Evolutionary conservation across 2,113 vertebrate genomes (phyloP).

Genomic region (Malurus cyaneus): DNA sequence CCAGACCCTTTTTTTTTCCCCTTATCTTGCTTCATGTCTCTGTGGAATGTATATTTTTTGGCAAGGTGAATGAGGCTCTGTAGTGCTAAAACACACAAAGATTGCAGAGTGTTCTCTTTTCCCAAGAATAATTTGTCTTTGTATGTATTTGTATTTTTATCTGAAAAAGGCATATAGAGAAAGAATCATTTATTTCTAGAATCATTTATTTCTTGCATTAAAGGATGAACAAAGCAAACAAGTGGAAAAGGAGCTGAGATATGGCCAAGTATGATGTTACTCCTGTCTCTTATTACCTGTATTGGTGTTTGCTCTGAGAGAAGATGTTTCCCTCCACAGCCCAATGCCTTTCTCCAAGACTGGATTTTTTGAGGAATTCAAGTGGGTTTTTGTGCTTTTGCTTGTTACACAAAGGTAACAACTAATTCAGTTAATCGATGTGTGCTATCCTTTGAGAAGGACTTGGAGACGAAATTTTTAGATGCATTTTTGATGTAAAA

Average conservation of each 20-base stretch:
- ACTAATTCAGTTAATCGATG: neutral
- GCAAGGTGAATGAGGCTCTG: neutral
- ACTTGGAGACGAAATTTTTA: neutral
- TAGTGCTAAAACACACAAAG: neutral
- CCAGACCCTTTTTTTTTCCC: neutral
- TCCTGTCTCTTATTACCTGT: neutral
- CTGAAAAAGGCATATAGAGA: neutral
- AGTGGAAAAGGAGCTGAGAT: neutral
- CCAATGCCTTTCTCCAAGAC: neutral
- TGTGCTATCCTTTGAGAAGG: neutral
- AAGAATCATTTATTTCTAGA: neutral
- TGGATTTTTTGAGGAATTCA: neutral
- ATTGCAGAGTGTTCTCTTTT: neutral
- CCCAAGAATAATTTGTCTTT: neutral
- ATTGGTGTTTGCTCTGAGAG: constrained; percentile 2
- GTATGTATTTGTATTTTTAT: neutral
- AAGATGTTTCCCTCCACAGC: neutral
- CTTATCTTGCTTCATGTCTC: neutral
- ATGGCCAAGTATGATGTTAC: neutral
- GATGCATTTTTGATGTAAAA: neutral
- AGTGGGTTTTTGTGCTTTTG: neutral
- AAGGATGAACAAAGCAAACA: neutral
- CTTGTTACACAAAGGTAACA: neutral
- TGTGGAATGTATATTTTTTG: neutral
- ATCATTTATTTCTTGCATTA: neutral